Conservation (phyloP, 2,888 invertebrate genomes). For the Chirona hameri region DNA sequence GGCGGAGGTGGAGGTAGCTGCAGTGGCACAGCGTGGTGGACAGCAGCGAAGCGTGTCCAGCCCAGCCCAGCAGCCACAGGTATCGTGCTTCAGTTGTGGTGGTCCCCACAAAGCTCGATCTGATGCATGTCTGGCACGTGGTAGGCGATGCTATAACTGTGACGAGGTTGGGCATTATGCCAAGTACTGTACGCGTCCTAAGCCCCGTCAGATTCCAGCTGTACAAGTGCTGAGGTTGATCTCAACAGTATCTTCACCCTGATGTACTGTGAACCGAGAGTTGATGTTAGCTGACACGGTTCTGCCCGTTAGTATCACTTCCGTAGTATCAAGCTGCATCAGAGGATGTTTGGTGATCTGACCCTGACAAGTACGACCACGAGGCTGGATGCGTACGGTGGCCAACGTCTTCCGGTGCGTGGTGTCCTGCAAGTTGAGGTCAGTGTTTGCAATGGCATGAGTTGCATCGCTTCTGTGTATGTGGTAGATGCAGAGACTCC, state of each 20-base stretch:
- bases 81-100: too few relatives aligned
- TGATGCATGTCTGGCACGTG: too few relatives aligned
- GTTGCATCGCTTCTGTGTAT: not conserved
- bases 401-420: too few relatives aligned
- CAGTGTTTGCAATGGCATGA: not conserved
- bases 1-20: too few relatives aligned
- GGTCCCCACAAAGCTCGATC: too few relatives aligned
- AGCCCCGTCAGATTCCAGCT: not conserved
- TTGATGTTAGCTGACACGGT: not conserved
- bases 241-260: not conserved
- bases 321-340: not conserved
- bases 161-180: not conserved
- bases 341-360: not conserved
- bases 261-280: not conserved
- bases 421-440: too few relatives aligned
- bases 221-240: not conserved
- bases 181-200: not conserved
- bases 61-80: too few relatives aligned
- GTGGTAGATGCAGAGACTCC: not conserved
- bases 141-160: not conserved
- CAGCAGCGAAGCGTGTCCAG: too few relatives aligned
- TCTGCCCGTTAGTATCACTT: not conserved
- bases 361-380: too few relatives aligned
- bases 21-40: too few relatives aligned
- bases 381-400: too few relatives aligned